Percentiles rank a stretch among this genome's conserved stretches.
These are phyloP conservation scores for Steinernema hermaphroditum DNA, from an alignment of 2,888 invertebrate species.

Conservation along the genomic window DNA sequence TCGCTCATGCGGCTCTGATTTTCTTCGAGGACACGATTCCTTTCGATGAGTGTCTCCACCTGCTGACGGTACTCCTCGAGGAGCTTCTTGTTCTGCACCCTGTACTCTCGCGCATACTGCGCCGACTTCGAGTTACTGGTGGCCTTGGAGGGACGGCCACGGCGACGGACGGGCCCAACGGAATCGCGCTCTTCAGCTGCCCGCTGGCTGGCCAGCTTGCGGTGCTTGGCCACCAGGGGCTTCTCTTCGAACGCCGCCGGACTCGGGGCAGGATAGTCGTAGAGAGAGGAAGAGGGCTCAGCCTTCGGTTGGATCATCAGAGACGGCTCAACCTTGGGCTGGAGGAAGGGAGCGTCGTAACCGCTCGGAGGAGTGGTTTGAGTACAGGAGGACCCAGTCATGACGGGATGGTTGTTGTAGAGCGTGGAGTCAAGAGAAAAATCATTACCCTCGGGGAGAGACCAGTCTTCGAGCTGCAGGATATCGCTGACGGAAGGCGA, in stretches of 20 bases:
- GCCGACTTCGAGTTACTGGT: slow-evolving; percentile 52
- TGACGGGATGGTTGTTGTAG: neutral
- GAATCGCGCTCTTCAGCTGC: neutral
- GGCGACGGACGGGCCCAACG: neutral
- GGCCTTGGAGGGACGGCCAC: slow-evolving; percentile 46
- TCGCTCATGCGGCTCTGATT: neutral
- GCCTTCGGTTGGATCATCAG: too few species aligned
- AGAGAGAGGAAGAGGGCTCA: neutral
- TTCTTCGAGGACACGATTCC: neutral
- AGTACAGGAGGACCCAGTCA: neutral
- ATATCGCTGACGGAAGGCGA: neutral
- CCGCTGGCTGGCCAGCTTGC: neutral
- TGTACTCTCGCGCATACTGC: slow-evolving; percentile 52
- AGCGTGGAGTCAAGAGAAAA: slow-evolving; percentile 20
- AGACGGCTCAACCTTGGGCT: too few species aligned
- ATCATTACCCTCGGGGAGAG: neutral
- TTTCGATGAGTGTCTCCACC: neutral
- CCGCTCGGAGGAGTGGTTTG: too few species aligned
- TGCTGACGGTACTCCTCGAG: slow-evolving; percentile 19
- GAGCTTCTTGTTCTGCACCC: slow-evolving; percentile 50
- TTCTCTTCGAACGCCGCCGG: neutral
- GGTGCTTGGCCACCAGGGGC: slow-evolving; percentile 23
- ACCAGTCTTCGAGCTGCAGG: neutral
- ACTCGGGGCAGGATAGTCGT: neutral
- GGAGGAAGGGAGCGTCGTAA: too few species aligned